Percentiles rank a stretch among this genome's conserved stretches.
These are phyloP conservation scores for Tipula unca DNA, from an alignment of 2,888 invertebrate genomes.

Conservation along the genomic window DNA sequence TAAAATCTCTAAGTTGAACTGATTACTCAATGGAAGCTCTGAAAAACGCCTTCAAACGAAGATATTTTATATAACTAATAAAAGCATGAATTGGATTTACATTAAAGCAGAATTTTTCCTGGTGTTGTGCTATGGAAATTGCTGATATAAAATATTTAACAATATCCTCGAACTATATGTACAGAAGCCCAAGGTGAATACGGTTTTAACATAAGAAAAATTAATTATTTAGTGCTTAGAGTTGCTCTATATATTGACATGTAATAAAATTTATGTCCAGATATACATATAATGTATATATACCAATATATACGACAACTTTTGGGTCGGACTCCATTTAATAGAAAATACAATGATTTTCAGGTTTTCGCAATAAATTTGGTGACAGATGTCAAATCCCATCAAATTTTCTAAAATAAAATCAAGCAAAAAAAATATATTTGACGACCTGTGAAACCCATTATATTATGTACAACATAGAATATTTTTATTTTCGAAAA, in stretches of 20 bases:
- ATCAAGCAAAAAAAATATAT: not conserved
- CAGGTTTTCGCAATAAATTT: not conserved
- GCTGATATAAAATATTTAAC: too few relatives aligned
- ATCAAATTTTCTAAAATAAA: not conserved
- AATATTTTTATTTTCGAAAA: not conserved
- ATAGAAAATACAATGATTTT: not conserved
- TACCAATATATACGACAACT: not conserved
- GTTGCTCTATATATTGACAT: not conserved
- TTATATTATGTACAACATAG: too few relatives aligned
- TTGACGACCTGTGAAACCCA: not conserved
- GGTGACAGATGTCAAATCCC: conserved; percentile 4
- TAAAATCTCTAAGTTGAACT: too few relatives aligned
- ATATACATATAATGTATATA: not conserved
- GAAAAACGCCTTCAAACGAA: too few relatives aligned
- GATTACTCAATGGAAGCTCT: too few relatives aligned
- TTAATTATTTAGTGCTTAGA: not conserved
- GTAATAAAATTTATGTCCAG: not conserved
- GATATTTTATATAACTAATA: too few relatives aligned
- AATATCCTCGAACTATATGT: too few relatives aligned
- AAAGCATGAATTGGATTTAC: too few relatives aligned
- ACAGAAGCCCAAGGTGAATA: too few relatives aligned
- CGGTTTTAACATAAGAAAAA: not conserved
- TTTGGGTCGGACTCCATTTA: not conserved
- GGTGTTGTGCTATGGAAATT: too few relatives aligned
- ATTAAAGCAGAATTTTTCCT: too few relatives aligned